Percentiles rank a stretch among this genome's conserved stretches.
Evolutionary conservation across 2,113 vertebrate species (phyloP).

Genomic region (Sturnira hondurensis): DNA sequence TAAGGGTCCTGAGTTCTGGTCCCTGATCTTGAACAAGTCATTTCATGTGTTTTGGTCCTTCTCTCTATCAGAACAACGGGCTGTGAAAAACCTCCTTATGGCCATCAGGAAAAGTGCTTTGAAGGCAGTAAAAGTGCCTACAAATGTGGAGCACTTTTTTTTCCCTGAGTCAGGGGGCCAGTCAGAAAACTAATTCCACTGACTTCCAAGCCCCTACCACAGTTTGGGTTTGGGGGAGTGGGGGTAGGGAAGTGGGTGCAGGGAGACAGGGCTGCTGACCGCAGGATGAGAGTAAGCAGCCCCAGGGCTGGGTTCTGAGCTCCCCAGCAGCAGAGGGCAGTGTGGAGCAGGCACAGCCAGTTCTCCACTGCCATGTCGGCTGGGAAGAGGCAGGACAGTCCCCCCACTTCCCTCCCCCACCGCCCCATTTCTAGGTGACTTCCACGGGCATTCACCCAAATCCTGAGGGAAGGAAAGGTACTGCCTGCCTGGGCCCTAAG

Average conservation of each 20-base stretch:
- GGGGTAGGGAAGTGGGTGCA: accelerated
- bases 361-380: not conserved
- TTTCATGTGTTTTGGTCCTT: not conserved
- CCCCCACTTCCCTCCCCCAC: not conserved
- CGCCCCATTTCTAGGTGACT: not conserved
- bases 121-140: not conserved
- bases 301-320: not conserved
- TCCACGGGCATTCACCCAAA: not conserved
- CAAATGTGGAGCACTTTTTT: not conserved
- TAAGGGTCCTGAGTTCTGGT: not conserved
- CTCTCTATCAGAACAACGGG: not conserved
- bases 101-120: not conserved
- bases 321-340: not conserved
- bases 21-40: not conserved
- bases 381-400: not conserved
- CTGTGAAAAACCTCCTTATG: not conserved
- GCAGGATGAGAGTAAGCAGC: not conserved
- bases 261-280: not conserved
- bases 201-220: not conserved
- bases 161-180: not conserved
- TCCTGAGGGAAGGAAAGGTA: not conserved
- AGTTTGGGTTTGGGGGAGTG: accelerated
- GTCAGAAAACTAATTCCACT: not conserved
- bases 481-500: not conserved
- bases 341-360: accelerated